Conservation (phyloP, 2,797 vertebrate species). For the Margarornis squamiger region DNA sequence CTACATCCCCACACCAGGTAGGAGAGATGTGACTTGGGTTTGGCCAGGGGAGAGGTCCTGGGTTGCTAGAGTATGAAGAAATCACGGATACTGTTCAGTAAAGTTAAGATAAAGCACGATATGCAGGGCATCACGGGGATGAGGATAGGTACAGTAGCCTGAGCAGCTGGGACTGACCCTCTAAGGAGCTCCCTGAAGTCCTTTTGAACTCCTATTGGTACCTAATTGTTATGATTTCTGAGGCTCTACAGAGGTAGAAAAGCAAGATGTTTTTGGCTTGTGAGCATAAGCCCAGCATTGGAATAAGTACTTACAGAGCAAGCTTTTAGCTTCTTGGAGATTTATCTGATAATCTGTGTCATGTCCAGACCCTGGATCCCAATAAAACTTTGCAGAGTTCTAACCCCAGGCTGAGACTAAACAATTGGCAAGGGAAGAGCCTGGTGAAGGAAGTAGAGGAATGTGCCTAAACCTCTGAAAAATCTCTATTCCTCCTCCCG, state of each 20-base stretch:
- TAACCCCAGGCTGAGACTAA: conserved; percentile 49
- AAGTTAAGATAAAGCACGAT: not conserved
- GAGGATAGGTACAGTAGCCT: not conserved
- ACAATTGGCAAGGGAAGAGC: conserved; percentile 41
- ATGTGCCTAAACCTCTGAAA: conserved; percentile 66
- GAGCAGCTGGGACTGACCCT: not conserved
- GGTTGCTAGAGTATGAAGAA: not conserved
- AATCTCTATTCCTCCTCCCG: conserved; percentile 51
- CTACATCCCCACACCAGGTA: not conserved
- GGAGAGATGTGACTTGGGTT: not conserved
- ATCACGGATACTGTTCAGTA: not conserved
- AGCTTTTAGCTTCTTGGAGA: conserved; percentile 20
- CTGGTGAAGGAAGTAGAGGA: conserved; percentile 53
- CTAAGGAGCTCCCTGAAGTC: not conserved
- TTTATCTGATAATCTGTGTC: conserved; percentile 51
- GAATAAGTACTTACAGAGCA: conserved; percentile 16
- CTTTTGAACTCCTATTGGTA: not conserved
- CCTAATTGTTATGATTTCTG: conserved; percentile 26
- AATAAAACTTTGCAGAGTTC: conserved; percentile 40
- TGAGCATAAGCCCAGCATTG: not conserved
- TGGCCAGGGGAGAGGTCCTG: not conserved
- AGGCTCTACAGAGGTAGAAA: not conserved
- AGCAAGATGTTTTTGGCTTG: not conserved
- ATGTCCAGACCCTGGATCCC: conserved; percentile 35
- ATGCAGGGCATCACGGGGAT: fast-evolving